Conservation (phyloP, 2,888 invertebrate species). For the Coremacera marginata region DNA sequence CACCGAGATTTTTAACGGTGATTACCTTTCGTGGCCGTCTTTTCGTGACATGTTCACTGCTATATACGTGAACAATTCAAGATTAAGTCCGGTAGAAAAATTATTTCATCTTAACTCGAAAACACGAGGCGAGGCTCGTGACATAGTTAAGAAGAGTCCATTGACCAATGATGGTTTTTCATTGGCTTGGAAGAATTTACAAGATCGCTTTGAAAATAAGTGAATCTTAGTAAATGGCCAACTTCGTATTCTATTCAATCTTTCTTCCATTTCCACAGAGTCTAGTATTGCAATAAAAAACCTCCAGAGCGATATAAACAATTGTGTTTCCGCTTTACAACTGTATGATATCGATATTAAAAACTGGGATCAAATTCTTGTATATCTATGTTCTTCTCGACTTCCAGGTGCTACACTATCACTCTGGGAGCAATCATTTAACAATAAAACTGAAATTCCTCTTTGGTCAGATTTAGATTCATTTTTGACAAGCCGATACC, state of each 20-base stretch:
- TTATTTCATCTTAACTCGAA: neutral
- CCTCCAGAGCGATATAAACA: neutral
- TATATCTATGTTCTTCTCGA: too few species aligned
- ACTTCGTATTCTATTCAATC: neutral
- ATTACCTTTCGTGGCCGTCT: too few species aligned
- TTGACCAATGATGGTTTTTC: neutral
- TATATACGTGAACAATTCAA: slow-evolving; percentile 3
- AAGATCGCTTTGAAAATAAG: neutral
- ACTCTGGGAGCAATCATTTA: neutral
- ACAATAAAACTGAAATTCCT: neutral
- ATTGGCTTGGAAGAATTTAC: neutral
- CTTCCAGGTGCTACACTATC: neutral
- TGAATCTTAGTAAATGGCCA: slow-evolving; percentile 1
- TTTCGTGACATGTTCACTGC: too few species aligned
- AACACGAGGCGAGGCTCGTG: slow-evolving; percentile 2
- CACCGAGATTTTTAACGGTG: too few species aligned
- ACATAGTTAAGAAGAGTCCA: neutral
- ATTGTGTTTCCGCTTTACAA: neutral
- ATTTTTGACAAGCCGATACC: neutral
- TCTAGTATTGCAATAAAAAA: neutral
- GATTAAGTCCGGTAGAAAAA: slow-evolving; percentile 11
- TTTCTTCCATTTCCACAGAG: neutral
- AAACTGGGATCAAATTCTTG: neutral
- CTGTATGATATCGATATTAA: neutral
- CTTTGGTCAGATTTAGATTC: neutral